Base-by-base conservation (phyloP, 2,888 invertebrate species). In the Sicus ferrugineus region DNA sequence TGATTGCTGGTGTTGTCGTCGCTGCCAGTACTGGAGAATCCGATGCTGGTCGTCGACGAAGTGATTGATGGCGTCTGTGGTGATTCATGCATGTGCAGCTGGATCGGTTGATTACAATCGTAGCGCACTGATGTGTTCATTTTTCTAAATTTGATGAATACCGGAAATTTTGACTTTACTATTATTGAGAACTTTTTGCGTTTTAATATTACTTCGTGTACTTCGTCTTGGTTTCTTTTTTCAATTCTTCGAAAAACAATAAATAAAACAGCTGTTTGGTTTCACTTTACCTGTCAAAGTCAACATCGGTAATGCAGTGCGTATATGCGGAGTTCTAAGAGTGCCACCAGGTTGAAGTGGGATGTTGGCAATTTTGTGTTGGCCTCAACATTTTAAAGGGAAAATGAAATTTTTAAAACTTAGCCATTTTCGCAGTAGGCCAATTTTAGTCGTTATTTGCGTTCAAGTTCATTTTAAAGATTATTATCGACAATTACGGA, bases 71-170 rank as follows among this genome's bases (percentile, higher is more conserved):
- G 28, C 52, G 70, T 70, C 68, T 68, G 74, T 42, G 78, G 77
- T 68, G 78, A 77, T 70, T 82, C 79, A 63, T 38, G 68, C 19
- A 75, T 73, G 56, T 77, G 78, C 63, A 80, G 73, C 73, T 81
- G 82, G 69, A 80, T 75, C 54, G 77, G 79, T 68, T 76, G 76
- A 66, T 77, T 75, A 69, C 76, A 75, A 69, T 81, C 82, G 64
- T 75, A 80, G 67, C 77, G 80, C 67, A 79, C 80, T 48, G 83
- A 79, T 74, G 78, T 78, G 69, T 76, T 77, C 83, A 81, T 81
- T 71, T 72, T 72, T 48, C 14, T 59, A 21, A n/a, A n/a, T n/a
- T 30, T 28, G n/a, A 3, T 31, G 26, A 21, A 19, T 50, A 23
- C 14, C 26, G 28, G 54, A 9, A 54, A 54, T 28, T 54, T 26